These are phyloP conservation scores for Eupithecia tripunctaria DNA, from an alignment of 2,888 invertebrate genomes.

Conservation along the genomic window DNA sequence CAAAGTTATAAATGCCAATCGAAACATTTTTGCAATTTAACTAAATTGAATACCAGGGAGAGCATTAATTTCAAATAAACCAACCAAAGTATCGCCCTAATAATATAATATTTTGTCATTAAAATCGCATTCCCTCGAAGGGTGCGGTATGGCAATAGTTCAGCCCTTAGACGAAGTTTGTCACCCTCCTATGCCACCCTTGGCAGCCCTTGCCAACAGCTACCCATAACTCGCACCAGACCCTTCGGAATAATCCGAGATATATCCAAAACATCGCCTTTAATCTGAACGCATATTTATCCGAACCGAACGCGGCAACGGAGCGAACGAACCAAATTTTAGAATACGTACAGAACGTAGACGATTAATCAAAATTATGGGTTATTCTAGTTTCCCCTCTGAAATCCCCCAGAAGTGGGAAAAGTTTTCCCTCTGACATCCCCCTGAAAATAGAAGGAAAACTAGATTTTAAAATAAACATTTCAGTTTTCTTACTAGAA, in stretches of 20 bases:
- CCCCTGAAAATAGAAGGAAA: too few relatives aligned
- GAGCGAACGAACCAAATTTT: not conserved
- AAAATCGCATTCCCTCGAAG: conserved; percentile 27
- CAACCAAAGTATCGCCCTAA: conserved; percentile 18
- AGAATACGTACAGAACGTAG: not conserved
- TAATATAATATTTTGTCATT: conserved; percentile 27
- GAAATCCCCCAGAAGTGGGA: too few relatives aligned
- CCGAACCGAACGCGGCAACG: not conserved
- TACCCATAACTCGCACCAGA: not conserved
- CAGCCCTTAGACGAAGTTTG: conserved; percentile 27
- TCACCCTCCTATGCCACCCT: conserved; percentile 27
- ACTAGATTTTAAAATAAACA: too few relatives aligned
- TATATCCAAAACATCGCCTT: conserved; percentile 1
- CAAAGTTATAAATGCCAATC: not conserved
- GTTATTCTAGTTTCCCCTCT: too few relatives aligned
- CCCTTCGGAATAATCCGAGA: conserved; percentile 8
- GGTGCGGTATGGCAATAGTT: conserved; percentile 26
- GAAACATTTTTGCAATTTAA: conserved; percentile 1
- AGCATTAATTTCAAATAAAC: conserved; percentile 16
- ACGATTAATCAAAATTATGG: not conserved
- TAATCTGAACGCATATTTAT: not conserved
- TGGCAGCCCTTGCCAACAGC: conserved; percentile 7
- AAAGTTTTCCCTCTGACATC: too few relatives aligned
- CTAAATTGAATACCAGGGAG: not conserved
- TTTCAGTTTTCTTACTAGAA: too few relatives aligned